Evolutionary conservation across 2,113 vertebrate genomes (phyloP).

Genomic region (Micronycteris hirsuta): DNA sequence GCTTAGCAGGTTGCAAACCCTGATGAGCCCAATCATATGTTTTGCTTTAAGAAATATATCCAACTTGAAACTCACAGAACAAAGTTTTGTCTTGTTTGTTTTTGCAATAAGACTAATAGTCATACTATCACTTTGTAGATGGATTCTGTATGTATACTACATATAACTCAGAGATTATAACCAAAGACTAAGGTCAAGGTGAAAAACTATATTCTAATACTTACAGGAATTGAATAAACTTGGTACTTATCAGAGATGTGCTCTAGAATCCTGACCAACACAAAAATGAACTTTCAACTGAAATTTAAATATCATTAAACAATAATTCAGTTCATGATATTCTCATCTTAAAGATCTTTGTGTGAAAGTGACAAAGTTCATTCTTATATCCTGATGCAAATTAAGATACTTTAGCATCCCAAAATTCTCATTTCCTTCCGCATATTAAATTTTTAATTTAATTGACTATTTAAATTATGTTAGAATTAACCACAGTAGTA

Average conservation of each 20-base stretch:
- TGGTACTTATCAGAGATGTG: neutral
- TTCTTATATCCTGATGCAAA: neutral
- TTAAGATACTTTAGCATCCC: neutral
- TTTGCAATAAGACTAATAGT: neutral
- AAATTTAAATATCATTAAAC: neutral
- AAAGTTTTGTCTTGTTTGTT: neutral
- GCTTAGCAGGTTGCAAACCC: neutral
- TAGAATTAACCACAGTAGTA: neutral
- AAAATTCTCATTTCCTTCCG: neutral
- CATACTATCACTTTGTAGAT: neutral
- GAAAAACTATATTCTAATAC: neutral
- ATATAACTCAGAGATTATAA: neutral
- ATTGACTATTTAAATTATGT: neutral
- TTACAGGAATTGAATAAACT: neutral
- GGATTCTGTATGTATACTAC: accelerated
- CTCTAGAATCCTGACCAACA: neutral
- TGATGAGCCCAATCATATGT: neutral
- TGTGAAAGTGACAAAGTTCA: neutral
- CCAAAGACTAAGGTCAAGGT: neutral
- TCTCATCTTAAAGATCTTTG: neutral
- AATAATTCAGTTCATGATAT: neutral
- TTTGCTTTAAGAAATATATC: neutral
- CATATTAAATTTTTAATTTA: neutral
- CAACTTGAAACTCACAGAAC: neutral
- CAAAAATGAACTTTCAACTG: neutral